A percentile compares a stretch with the other conserved stretches of the same genome.
Conservation (phyloP, 2,113 vertebrate species). For the Notothenia coriiceps region DNA sequence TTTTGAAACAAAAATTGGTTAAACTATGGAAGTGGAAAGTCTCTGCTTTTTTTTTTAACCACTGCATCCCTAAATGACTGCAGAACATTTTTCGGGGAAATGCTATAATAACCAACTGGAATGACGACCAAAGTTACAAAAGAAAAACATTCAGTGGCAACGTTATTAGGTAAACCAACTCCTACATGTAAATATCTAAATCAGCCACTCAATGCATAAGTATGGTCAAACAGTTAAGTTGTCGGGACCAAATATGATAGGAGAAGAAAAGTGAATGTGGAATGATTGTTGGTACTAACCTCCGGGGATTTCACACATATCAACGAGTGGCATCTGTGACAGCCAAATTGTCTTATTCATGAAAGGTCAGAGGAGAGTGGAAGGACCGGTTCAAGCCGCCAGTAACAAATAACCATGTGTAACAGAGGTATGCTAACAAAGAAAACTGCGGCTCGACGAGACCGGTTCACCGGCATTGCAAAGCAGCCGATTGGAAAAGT, state of each 20-base stretch:
- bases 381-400: neutral
- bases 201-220: neutral
- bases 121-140: neutral
- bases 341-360: neutral
- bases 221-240: neutral
- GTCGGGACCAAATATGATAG: neutral
- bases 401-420: neutral
- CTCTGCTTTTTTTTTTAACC: neutral
- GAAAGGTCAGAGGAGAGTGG: neutral
- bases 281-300: constrained; percentile 13
- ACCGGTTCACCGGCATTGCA: neutral
- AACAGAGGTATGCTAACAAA: neutral
- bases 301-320: neutral
- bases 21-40: neutral
- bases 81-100: neutral
- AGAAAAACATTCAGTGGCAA: neutral
- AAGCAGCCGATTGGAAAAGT: neutral
- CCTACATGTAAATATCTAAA: neutral
- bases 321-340: neutral
- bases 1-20: constrained; percentile 7
- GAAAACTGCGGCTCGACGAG: neutral
- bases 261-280: neutral
- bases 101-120: neutral
- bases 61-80: neutral
- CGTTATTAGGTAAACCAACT: neutral